A percentile compares a stretch with the other conserved stretches of the same genome.
phyloP scores from a whole-genome alignment of 2,113 vertebrate species.

The Haliaeetus leucogaster region DNA sequence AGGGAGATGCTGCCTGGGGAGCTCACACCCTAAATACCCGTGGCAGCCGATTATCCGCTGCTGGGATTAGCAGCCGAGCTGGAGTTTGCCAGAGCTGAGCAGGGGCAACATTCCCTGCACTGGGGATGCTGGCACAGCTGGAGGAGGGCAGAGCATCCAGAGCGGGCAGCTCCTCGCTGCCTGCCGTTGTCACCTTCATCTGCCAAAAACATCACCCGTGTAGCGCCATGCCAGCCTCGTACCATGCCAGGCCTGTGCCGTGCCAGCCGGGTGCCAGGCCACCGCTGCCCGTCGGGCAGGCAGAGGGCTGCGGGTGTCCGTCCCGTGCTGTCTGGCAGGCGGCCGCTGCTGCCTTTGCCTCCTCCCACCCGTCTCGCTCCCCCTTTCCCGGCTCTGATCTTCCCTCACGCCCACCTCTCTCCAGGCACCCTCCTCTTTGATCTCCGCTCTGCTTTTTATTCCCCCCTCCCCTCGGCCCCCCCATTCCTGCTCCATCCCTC shows the following conservation, averaged over 20 bases:
- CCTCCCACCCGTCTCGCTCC: neutral
- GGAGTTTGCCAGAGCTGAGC: neutral
- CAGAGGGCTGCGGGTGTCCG: neutral
- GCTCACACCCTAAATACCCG: neutral
- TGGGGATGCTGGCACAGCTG: neutral
- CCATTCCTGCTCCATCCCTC: neutral
- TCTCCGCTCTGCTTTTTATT: neutral
- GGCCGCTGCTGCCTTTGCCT: neutral
- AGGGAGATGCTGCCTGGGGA: neutral
- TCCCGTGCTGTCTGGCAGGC: neutral
- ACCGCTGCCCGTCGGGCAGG: neutral
- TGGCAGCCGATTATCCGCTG: neutral
- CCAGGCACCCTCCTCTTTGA: neutral
- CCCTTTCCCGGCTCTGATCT: neutral
- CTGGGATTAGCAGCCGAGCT: neutral
- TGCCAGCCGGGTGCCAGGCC: neutral
- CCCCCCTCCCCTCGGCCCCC: neutral
- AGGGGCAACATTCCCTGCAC: neutral
- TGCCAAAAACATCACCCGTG: neutral
- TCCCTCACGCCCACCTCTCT: neutral
- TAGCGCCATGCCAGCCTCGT: neutral
- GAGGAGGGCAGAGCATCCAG: neutral
- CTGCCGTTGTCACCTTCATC: neutral
- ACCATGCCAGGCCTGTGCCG: too few species aligned
- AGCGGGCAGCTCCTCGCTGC: neutral